Evolutionary conservation across 2,113 vertebrate genomes (phyloP), one percentile per base, ranked within the genome.

Genomic region (Emydocephalus ijimae): DNA sequence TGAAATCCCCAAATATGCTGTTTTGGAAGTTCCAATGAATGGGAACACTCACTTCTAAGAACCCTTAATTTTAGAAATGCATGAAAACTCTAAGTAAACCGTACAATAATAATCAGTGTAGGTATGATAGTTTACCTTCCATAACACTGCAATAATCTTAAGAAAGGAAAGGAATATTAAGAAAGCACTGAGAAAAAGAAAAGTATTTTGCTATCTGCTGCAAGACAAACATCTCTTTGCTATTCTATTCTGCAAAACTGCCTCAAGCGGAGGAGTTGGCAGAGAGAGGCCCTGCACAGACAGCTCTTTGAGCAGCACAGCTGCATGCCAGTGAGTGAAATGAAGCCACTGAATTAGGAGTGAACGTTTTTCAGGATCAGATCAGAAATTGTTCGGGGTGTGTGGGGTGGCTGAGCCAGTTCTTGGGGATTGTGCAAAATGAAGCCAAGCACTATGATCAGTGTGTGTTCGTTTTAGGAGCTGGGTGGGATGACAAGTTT

Each of bases 191-290:
- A 61, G n/a, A 11, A 20, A 52, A 55, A 23, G 86, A 56, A 85
- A 89, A 90, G 9, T 52, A 39, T 57, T 61, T 81, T 85, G 55
- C 87, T 1, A 6, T 91, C 24, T 56, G 26, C 59, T 61, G 64
- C 87, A 85, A 93, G 43, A 39, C 93, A 89, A 85, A 18, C n/a
- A 81, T 81, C 85, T 57, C 85, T 48, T 34, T 92, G 29, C n/a
- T 52, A 39, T 39, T 81, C 61, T 50, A 45, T 43, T 6, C 61
- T 55, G 4, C 90, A 21, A 81, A 85, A 85, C 18, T 43, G 90
- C 93, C 69, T 91, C n/a, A 6, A 56, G 90, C 55, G 21, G 59
- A 89, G 87, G 86, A 59, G 85, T 93, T 89, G 91, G 86, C 54
- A 50, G 34, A 57, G 24, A 45, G 39, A 23, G 85, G 43, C 64